Percentiles rank a stretch among this genome's conserved stretches.
phyloP scores from a whole-genome alignment of 2,113 vertebrate genomes.

The Stomatorhinus ivindoensis region DNA sequence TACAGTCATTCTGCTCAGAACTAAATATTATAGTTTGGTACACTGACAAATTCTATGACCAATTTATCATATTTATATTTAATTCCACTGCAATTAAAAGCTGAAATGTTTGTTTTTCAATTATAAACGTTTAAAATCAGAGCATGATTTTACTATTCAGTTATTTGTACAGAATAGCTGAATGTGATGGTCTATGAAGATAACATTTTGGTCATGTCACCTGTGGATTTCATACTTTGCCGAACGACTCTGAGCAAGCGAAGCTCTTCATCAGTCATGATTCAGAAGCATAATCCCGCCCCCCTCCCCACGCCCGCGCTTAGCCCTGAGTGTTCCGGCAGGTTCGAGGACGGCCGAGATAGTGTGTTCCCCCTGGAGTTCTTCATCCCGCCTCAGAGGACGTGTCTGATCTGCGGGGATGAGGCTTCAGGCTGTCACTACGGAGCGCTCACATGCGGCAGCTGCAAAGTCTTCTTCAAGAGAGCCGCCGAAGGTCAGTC shows the following conservation, averaged over 20 bases:
- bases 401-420: conserved; percentile 85
- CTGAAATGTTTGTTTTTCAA: not conserved
- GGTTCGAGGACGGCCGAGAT: conserved; percentile 62
- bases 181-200: not conserved
- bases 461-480: conserved; percentile 90
- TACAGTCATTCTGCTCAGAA: not conserved
- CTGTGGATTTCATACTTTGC: not conserved
- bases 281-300: not conserved
- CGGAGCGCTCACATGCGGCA: conserved; percentile 88
- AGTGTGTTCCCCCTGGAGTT: conserved; percentile 67
- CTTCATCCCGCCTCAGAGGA: conserved; percentile 83
- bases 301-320: not conserved
- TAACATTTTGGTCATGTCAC: not conserved
- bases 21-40: not conserved
- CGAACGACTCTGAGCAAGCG: not conserved
- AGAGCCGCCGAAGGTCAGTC: conserved; percentile 56
- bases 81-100: not conserved
- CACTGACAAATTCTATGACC: not conserved
- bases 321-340: not conserved
- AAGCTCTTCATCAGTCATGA: not conserved
- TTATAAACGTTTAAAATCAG: not conserved
- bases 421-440: conserved; percentile 77
- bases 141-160: not conserved
- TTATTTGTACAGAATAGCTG: not conserved
- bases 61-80: not conserved